A percentile compares a stretch with the other conserved stretches of the same genome.
phyloP scores from a whole-genome alignment of 2,113 vertebrate genomes.

The Trematocara stigmaticum region DNA sequence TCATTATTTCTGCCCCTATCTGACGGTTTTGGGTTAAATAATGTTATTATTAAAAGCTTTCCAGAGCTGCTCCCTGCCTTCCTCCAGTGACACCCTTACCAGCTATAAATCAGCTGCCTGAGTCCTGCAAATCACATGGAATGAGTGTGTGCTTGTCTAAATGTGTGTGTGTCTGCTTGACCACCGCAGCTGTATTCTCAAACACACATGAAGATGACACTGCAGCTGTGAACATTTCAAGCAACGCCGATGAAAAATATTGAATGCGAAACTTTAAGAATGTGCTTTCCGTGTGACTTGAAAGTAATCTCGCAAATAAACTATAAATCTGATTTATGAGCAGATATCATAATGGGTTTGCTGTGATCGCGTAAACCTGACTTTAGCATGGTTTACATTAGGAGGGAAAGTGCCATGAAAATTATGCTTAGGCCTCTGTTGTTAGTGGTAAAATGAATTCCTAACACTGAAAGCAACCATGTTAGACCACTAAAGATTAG shows the following conservation, averaged over 20 bases:
- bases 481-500: not conserved
- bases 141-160: not conserved
- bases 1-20: conserved; percentile 59
- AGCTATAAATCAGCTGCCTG: conserved; percentile 67
- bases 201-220: not conserved
- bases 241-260: not conserved
- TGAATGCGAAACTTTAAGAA: conserved; percentile 1
- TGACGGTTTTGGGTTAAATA: conserved; percentile 75
- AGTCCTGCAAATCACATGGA: conserved; percentile 56
- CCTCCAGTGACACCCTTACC: conserved; percentile 51
- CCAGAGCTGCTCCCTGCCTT: conserved; percentile 48
- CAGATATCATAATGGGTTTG: not conserved
- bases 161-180: not conserved
- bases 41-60: conserved; percentile 68
- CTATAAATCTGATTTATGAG: not conserved
- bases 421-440: not conserved
- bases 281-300: not conserved
- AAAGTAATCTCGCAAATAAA: not conserved
- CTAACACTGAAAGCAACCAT: conserved; percentile 1
- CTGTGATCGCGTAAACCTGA: not conserved
- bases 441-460: not conserved
- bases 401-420: not conserved
- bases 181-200: conserved; percentile 27
- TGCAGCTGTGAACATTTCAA: conserved; percentile 23
- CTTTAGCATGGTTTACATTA: not conserved